Conservation (phyloP, 2,113 vertebrate species). For the Ceyx melanurus region DNA sequence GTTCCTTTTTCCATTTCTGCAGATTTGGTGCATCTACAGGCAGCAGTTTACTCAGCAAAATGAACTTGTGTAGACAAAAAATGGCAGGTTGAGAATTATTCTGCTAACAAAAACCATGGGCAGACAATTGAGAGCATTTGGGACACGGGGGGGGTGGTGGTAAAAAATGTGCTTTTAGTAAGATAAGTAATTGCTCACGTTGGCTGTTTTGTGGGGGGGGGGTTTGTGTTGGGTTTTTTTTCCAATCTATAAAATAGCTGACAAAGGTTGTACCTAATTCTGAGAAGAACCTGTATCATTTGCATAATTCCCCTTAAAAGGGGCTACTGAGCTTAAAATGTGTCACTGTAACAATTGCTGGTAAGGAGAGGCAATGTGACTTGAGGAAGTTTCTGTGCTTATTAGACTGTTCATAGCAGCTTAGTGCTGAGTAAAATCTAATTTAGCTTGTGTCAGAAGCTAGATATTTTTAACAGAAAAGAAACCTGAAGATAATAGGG, state of each 20-base stretch:
- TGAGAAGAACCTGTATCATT: background rate
- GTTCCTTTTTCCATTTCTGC: background rate
- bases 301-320: background rate
- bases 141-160: rapidly evolving
- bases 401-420: background rate
- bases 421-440: background rate
- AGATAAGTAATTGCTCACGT: background rate
- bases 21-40: background rate
- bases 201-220: background rate
- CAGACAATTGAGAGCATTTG: background rate
- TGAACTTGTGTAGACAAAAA: background rate
- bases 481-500: background rate
- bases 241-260: background rate
- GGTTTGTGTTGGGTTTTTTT: background rate
- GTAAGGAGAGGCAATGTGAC: background rate
- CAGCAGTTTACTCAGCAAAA: background rate
- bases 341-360: background rate
- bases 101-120: background rate
- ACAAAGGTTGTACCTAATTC: background rate
- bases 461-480: background rate
- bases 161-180: background rate
- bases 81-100: background rate
- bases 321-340: background rate
- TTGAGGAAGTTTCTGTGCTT: background rate
- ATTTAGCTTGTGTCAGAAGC: background rate